Percentiles rank a stretch among this genome's conserved stretches.
Conservation (phyloP, 2,888 invertebrate genomes). For the Pristionchus mayeri region DNA sequence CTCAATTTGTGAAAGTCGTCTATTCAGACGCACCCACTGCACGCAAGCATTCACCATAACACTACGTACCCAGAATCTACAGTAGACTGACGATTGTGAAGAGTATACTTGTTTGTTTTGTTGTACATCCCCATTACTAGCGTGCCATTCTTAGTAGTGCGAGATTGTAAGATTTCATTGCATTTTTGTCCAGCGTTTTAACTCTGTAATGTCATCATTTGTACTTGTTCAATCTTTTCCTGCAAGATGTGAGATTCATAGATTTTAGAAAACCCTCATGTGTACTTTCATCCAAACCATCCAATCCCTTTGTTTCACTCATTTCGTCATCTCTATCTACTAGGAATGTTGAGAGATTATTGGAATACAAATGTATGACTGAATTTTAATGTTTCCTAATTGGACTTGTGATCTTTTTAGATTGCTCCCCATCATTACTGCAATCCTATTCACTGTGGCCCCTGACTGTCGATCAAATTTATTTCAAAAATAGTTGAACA, state of each 20-base stretch:
- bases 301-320: background rate
- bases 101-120: constrained; percentile 24
- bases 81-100: constrained; percentile 1
- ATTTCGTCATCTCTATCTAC: background rate
- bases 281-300: background rate
- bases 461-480: background rate
- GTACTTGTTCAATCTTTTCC: background rate
- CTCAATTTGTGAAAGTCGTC: constrained; percentile 51
- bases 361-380: background rate
- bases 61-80: background rate
- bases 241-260: background rate
- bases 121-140: background rate
- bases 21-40: background rate
- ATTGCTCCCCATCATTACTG: background rate
- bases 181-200: background rate
- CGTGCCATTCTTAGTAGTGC: constrained; percentile 36
- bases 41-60: constrained; percentile 9
- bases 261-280: background rate
- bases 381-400: background rate
- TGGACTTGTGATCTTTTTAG: background rate
- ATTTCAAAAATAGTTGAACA: background rate
- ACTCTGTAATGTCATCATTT: background rate
- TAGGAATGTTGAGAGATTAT: background rate
- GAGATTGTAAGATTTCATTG: constrained; percentile 11
- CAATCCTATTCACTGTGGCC: background rate